Evolutionary conservation across 2,113 vertebrate species (phyloP), one percentile per base, ranked within the genome.

Genomic region (Gymnorhina tibicen): DNA sequence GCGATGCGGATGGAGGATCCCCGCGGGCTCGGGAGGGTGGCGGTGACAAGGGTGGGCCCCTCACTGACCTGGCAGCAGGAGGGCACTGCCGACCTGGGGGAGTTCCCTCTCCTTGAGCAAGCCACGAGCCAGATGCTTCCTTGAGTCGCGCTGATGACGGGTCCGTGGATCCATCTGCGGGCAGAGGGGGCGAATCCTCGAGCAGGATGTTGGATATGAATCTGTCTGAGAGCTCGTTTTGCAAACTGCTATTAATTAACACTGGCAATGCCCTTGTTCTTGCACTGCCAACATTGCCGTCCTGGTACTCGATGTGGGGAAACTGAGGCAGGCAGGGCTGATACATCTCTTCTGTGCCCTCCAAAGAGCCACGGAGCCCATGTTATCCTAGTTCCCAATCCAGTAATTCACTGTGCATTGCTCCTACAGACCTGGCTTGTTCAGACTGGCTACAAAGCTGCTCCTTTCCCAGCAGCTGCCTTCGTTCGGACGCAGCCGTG

Each of bases 401-500:
- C 59, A 7, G 1, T 1, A 4, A 3, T 3, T 64, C 1, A 1
- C 13, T 0, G 16, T 3, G 1, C 6, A 0, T 7, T 10, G 23
- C 56, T 77, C 39, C 67, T 22, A 0, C 42, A 33, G 58, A 1
- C 14, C 14, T 0, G 18, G 41, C 37, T 10, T 0, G 0, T 12
- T n/a, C 90, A n/a, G 78, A 4, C 15, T 1, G 32, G 46, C 14
- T 4, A 0, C 42, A 13, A 4, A 66, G 72, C 70, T 22, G 50
- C 70, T 72, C 41, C 37, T 41, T 13, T 10, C 52, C 49, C 58
- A 6, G 0, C 2, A 27, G 53, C 75, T 13, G 30, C 80, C 75
- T n/a, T 42, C 41, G 59, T 5, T 6, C 1, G 8, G 75, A 0
- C 5, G 33, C 56, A n/a, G 74, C 56, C 44, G 17, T 1, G 64